Percentiles rank a stretch among this genome's conserved stretches.
These are phyloP conservation scores for Neotoma lepida DNA, from an alignment of 2,113 vertebrate species.

Conservation along the genomic window DNA sequence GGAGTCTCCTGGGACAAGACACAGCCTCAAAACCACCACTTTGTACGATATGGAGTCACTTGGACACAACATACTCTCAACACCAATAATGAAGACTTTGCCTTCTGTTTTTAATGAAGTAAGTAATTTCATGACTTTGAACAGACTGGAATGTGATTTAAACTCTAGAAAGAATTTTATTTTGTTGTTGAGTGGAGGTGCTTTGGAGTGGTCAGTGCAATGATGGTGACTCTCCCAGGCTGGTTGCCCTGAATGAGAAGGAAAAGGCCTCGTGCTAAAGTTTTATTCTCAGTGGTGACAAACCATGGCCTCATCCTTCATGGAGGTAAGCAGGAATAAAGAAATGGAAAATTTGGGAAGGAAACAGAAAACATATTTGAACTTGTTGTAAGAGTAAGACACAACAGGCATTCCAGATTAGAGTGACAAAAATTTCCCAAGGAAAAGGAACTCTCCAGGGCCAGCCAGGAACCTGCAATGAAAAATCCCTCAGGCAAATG, in stretches of 20 bases:
- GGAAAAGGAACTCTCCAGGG: not conserved
- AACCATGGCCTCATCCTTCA: no score
- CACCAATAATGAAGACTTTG: no score
- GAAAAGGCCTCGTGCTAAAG: accelerated
- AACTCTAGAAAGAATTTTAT: not conserved
- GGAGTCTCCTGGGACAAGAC: not conserved
- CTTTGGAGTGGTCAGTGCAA: accelerated
- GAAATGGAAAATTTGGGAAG: no score
- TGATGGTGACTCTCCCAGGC: not conserved
- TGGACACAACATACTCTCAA: not conserved
- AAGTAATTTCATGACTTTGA: not conserved
- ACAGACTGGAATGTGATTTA: not conserved
- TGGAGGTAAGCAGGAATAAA: accelerated
- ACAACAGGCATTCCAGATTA: accelerated
- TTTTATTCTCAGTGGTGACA: not conserved
- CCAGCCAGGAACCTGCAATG: not conserved
- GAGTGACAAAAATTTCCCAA: not conserved
- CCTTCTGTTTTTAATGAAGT: not conserved
- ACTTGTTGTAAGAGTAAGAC: not conserved
- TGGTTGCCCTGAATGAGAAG: not conserved
- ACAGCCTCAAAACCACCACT: not conserved
- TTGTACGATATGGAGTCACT: not conserved
- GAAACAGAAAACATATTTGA: not conserved
- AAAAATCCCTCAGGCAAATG: no score
- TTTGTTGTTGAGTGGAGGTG: no score